Evolutionary conservation across 2,797 vertebrate species (phyloP), one percentile per base, ranked within the genome.

Genomic region (Paratrypauchen microcephalus): DNA sequence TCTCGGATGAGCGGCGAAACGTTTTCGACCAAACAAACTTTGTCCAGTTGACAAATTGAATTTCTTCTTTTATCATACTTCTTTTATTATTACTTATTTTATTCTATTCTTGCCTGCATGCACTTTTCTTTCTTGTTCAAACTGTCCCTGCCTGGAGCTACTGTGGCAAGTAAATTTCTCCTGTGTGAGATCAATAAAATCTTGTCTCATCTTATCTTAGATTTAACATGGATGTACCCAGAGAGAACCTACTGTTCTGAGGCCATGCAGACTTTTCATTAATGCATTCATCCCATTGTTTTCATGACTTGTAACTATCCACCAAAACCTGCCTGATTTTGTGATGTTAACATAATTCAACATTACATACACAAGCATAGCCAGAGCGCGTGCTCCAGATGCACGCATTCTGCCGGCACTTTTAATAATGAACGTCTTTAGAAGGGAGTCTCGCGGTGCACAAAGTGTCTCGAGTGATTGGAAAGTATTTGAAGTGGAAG

Each of bases 381-480:
- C 64, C 52, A 69, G 70, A 74, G 79, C 84, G 74, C 85, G 80
- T 80, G 85, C 74, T 86, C 81, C 75, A 80, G 84, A 81, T 76
- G 85, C 62, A 73, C 74, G 70, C 65, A 36, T 30, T 56, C 32
- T 57, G 71, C 82, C 73, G 76, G 71, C 64, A 57, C 74, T 69
- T 85, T 84, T 85, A 81, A 79, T 85, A 74, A 74, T 79, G 78
- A 83, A 83, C 80, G 72, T 83, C 77, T 88, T 83, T 85, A 76
- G 86, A 85, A 88, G 61, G 71, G 71, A 76, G 84, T 75, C 74
- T 84, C 83, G 77, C 78, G 83, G 86, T 82, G 77, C 82, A 83
- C 81, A 89, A 87, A 91, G 86, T 84, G 87, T 92, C 89, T 91
- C 82, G 80, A 84, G 85, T 83, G 88, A 88, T 92, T 91, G 86